These are phyloP conservation scores for Tragulus kanchil DNA, from an alignment of 2,113 vertebrate species.

Conservation along the genomic window DNA sequence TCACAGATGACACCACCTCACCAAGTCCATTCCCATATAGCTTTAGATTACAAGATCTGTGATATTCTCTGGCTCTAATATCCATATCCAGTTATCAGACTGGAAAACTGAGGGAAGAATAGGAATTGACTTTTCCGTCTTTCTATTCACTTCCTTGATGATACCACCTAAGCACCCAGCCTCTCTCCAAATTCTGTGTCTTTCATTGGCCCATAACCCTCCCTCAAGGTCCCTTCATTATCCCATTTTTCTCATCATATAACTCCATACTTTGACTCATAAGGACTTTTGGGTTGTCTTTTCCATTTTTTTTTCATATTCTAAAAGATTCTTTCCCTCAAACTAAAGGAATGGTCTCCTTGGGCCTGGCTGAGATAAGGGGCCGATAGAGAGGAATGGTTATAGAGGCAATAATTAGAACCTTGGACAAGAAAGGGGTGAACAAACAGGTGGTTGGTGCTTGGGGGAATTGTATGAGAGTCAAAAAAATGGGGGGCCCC, in stretches of 20 bases:
- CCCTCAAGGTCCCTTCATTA: neutral
- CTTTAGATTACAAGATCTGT: neutral
- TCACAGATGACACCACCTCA: neutral
- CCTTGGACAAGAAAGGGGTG: neutral
- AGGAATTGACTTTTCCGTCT: neutral
- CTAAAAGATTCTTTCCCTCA: neutral
- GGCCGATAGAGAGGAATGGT: neutral
- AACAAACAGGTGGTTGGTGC: neutral
- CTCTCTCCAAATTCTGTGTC: neutral
- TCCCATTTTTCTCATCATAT: neutral
- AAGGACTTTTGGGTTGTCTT: neutral
- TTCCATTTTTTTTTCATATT: neutral
- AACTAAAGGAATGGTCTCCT: neutral
- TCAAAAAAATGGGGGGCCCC: neutral
- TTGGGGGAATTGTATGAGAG: neutral
- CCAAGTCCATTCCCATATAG: neutral
- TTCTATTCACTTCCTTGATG: neutral
- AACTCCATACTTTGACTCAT: neutral
- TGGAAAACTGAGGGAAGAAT: neutral
- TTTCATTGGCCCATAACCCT: neutral
- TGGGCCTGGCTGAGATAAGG: neutral
- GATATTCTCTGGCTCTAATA: neutral
- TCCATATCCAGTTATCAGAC: neutral
- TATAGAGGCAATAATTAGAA: neutral
- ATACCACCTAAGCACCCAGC: neutral